Evolutionary conservation across 2,113 vertebrate species (phyloP), one percentile per base, ranked within the genome.

Genomic region (Anser brachyrhynchus): DNA sequence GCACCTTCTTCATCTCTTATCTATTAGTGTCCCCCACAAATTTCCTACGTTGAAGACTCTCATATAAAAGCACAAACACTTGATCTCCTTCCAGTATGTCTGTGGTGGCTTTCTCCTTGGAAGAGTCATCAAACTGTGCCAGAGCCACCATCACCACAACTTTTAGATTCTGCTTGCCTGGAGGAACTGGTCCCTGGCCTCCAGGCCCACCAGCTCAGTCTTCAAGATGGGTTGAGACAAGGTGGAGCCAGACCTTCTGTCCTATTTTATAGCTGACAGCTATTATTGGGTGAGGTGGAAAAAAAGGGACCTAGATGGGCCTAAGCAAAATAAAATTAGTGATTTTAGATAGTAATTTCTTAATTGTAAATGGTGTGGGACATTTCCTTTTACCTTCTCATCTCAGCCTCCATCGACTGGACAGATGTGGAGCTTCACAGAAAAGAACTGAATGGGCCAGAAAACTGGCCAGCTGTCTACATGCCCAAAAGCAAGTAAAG

Each of bases 311-410:
- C 19, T 58, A 29, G 21, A 49, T 0, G 2, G 41, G 21, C 4
- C 26, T 64, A 70, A n/a, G 8, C 13, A 71, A 92, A 87, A 61
- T 52, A 41, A 83, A 37, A 5, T 6, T 37, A 25, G 43, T 31
- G 1, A 9, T 51, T 70, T n/a, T 29, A 77, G 26, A 16, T 41
- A 49, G 66, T 1, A 4, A 9, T 52, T 33, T 41, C 16, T 59
- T 39, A 41, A 13, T 13, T 46, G 11, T 9, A 55, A 64, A 29
- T 49, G 2, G 4, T 3, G 0, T 3, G 1, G 74, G 4, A 13
- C 49, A 39, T 29, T 87, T 77, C 18, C 57, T 67, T 86, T 31
- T 13, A 10, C 19, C 11, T 64, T n/a, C 8, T 59, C 13, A 33
- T 65, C 19, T 62, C 52, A 54, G 23, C 18, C n/a, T 75, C 18